Evolutionary conservation across 1,140 invertebrate genomes (phyloP).

Genomic region (Polyergus mexicanus): DNA sequence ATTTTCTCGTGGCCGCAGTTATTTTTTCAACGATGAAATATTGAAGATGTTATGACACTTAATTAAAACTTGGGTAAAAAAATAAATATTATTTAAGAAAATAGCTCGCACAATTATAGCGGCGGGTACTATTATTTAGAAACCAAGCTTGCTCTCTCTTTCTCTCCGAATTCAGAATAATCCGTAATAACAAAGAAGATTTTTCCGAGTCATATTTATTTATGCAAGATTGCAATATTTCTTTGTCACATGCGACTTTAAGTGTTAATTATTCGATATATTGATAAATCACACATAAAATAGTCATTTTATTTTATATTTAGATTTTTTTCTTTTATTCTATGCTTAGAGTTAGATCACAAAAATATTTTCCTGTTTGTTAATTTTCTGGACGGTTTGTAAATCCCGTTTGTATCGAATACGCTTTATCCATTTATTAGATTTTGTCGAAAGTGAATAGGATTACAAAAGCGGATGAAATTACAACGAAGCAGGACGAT

Average conservation of each 20-base stretch:
- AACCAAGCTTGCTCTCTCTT: background rate
- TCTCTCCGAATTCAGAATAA: background rate
- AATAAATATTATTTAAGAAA: slow-evolving; percentile 43
- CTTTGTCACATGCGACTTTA: background rate
- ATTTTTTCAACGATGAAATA: slow-evolving; percentile 24
- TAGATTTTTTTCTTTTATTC: background rate
- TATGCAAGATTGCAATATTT: slow-evolving; percentile 16
- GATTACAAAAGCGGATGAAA: slow-evolving; percentile 21
- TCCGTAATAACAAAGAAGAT: background rate
- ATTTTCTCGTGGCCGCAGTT: background rate
- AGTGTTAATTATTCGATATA: background rate
- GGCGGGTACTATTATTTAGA: slow-evolving; percentile 12
- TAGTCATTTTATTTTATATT: background rate
- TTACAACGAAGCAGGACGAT: slow-evolving; percentile 2
- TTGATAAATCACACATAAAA: background rate
- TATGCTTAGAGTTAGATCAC: background rate
- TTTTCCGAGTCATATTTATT: background rate
- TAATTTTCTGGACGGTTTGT: slow-evolving; percentile 6
- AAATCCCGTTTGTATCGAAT: slow-evolving; percentile 19
- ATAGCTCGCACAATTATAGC: background rate
- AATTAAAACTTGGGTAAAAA: slow-evolving; percentile 41
- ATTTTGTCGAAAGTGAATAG: slow-evolving; percentile 36
- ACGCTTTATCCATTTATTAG: slow-evolving; percentile 28
- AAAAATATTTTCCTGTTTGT: slow-evolving; percentile 19
- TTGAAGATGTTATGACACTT: slow-evolving; percentile 22